Evolutionary conservation across 2,888 invertebrate species (phyloP), one percentile per base, ranked within the genome.

Genomic region (Eristalinus sepulchralis): DNA sequence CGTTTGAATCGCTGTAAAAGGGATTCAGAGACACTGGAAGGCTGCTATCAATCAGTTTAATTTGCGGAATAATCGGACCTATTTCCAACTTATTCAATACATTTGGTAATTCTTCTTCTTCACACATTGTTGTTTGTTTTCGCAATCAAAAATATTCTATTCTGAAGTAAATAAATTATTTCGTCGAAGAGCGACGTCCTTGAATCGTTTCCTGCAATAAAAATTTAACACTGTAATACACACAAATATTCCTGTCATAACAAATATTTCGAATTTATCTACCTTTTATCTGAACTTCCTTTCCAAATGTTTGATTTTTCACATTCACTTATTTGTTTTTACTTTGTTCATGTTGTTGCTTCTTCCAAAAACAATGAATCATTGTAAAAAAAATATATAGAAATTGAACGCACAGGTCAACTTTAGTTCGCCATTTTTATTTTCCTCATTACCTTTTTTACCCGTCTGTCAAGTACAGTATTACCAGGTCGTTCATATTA

Each of bases 1-100:
- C 62, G 6, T 9, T 11, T 1, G 27, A 13, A 17, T 88, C 75
- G 60, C 83, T 88, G 75, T 90, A 91, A 77, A 92, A 92, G 2
- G 92, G 92, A 89, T 92, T 90, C 1, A 89, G 77, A 1, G 79
- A 78, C 5, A 89, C 75, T 13, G 89, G 88, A 22, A 89, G 80
- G 53, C 88, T 88, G 39, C 81, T 88, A 64, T 89, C 89, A n/a
- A 89, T 86, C 22, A 89, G 63, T 68, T 90, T 90, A 8, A 85
- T 78, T 55, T 89, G 89, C 62, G 89, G 89, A 70, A 93, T 92
- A 59, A 90, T 89, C 33, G 94, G 93, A 88, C 94, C 94, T 90
- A 95, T 95, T 92, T 94, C 94, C 86, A 95, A 90, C 89, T 93
- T 94, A 86, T 93, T 93, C 92, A 95, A 92, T 90, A 94, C 93